Conservation (phyloP, 2,888 invertebrate genomes). For the Drosophila antonietae region DNA sequence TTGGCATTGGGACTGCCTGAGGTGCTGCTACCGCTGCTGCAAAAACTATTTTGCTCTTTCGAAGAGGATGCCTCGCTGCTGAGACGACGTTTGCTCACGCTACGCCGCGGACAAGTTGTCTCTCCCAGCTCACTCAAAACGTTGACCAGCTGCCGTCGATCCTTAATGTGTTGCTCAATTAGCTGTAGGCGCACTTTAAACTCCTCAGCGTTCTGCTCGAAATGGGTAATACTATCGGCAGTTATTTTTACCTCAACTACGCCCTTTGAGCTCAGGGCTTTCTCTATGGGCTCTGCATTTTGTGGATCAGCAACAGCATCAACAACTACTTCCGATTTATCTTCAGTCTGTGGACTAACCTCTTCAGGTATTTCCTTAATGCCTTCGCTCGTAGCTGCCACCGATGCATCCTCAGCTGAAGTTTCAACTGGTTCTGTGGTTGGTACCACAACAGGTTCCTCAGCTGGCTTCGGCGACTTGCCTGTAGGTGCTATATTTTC, state of each 20-base stretch:
- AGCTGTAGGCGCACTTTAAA: conserved; percentile 61
- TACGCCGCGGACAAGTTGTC: conserved; percentile 23
- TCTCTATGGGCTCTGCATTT: background rate
- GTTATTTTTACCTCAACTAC: background rate
- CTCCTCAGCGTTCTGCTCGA: conserved; percentile 60
- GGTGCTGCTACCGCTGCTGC: conserved; percentile 39
- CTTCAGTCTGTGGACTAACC: background rate
- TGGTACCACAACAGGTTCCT: background rate
- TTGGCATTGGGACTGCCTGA: conserved; percentile 49
- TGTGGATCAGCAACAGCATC: background rate
- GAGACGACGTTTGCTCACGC: conserved; percentile 42
- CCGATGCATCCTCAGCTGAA: background rate
- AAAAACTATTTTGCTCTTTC: conserved; percentile 39
- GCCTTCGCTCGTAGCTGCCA: background rate
- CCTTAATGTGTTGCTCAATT: conserved; percentile 66
- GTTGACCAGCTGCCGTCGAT: conserved; percentile 61
- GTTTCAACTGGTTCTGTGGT: background rate
- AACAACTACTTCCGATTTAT: background rate
- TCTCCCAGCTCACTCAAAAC: conserved; percentile 37
- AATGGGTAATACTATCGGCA: conserved; percentile 60
- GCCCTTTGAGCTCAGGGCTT: background rate
- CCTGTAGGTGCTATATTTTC: background rate
- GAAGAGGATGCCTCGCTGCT: conserved; percentile 41
- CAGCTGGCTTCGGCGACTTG: background rate
- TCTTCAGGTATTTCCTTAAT: background rate